These are phyloP conservation scores for Coptotermes formosanus DNA, from an alignment of 1,140 invertebrate genomes.

Conservation along the genomic window DNA sequence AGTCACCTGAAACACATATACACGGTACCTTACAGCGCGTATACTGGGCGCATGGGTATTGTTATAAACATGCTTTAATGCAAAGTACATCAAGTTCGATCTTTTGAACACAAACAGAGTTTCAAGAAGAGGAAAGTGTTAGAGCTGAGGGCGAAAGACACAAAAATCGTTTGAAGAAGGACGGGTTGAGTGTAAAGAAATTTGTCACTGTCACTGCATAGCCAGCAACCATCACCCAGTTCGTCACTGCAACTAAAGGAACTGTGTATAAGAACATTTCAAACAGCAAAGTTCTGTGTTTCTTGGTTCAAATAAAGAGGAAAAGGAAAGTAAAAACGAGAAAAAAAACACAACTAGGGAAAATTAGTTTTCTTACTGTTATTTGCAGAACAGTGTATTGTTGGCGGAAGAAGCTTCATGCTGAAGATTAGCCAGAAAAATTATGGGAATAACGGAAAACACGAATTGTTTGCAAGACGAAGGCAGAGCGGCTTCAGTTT, in stretches of 20 bases:
- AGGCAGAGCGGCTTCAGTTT: background rate
- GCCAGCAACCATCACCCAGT: background rate
- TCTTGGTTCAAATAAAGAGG: background rate
- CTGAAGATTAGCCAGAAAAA: background rate
- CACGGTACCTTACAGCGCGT: too few species aligned
- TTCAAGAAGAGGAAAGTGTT: background rate
- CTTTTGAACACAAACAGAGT: background rate
- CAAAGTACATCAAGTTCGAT: too few species aligned
- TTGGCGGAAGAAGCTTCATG: background rate
- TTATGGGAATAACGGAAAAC: background rate
- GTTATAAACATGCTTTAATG: too few species aligned
- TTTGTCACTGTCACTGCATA: background rate
- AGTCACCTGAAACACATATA: too few species aligned
- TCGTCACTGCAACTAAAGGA: background rate
- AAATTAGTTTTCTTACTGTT: constrained; percentile 11
- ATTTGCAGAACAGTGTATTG: background rate
- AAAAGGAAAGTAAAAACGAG: background rate
- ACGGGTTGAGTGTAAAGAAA: background rate
- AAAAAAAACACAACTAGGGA: background rate
- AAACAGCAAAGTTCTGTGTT: background rate
- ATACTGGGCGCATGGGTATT: too few species aligned
- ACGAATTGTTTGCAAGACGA: background rate
- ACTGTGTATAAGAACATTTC: background rate
- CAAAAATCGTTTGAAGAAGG: background rate
- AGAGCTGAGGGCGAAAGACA: background rate